Base-by-base conservation (phyloP, 1,140 invertebrate species). In the Calephelis nemesis region DNA sequence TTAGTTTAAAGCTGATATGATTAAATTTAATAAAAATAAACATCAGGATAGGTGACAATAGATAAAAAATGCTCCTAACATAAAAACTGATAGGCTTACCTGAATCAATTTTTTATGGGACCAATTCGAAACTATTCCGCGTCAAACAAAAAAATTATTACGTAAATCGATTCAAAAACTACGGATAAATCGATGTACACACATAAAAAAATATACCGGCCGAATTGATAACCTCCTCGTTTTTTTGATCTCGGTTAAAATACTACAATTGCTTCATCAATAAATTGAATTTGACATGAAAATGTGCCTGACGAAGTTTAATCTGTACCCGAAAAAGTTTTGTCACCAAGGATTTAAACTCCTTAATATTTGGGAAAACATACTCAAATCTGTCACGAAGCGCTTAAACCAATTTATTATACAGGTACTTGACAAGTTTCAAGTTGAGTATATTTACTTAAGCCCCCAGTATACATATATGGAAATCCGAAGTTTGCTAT, bases 331-430 rank as follows among this genome's bases (percentile, higher is more conserved):
- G 80, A 84, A 84, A 85, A 90, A 90, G 78, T 88, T 88, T 79
- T 75, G 75, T 81, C 82, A 76, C 85, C 69, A 72, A 79, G 78
- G 84, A 77, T 83, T 86, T 81, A 84, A 84, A 86, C 82, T 88
- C 85, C 88, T 83, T 84, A 84, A 88, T 87, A 84, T 90, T 89
- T 87, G 85, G 88, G 81, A 85, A 87, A 90, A 88, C 81, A 88
- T 82, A 88, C 87, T 90, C 86, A 88, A 88, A 88, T 72, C 84
- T 86, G 88, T 87, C 86, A 85, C 79, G 85, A 88, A 81, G 79
- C 77, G 83, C 87, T 87, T 90, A 88, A 88, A 88, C 86, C 84
- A 89, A 89, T 90, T 88, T 90, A 86, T 87, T 86, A 87, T 85
- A 84, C 85, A 87, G 78, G 81, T 84, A 83, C 81, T 82, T 74